A percentile compares a stretch with the other conserved stretches of the same genome.
Evolutionary conservation across 2,888 invertebrate species (phyloP).

Genomic region (Boloria selene): DNA sequence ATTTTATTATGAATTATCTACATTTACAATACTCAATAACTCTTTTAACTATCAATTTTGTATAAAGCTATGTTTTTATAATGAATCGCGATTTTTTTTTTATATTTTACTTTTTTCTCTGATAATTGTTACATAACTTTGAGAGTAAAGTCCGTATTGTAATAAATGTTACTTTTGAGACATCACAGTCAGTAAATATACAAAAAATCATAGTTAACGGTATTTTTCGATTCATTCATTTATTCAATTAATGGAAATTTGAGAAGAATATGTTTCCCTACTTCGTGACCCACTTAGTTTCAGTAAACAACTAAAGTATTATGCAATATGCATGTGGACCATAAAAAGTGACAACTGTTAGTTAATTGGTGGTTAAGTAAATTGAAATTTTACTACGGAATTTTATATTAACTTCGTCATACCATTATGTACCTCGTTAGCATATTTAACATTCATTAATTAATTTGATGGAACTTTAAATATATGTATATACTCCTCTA

Average conservation of each 20-base stretch:
- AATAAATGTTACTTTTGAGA: too few relatives aligned
- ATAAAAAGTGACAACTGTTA: constrained; percentile 8
- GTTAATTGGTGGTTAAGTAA: constrained; percentile 13
- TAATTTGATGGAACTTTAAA: constrained; percentile 9
- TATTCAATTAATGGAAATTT: too few relatives aligned
- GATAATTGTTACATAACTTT: too few relatives aligned
- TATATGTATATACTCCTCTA: constrained; percentile 4
- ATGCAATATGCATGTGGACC: neutral
- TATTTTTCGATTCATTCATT: too few relatives aligned
- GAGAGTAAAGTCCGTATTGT: too few relatives aligned
- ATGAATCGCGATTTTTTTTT: too few relatives aligned
- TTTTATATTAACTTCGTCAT: constrained; percentile 3
- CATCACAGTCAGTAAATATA: too few relatives aligned
- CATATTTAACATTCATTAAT: constrained; percentile 10
- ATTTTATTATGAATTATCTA: neutral
- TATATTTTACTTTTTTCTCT: too few relatives aligned
- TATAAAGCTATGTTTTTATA: too few relatives aligned
- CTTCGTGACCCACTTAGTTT: constrained; percentile 3
- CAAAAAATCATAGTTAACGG: too few relatives aligned
- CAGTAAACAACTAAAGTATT: neutral
- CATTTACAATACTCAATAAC: too few relatives aligned
- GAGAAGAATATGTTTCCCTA: neutral
- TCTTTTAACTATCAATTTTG: too few relatives aligned
- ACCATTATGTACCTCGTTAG: constrained; percentile 8
- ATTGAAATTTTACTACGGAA: constrained; percentile 5